Evolutionary conservation across 2,797 vertebrate species (phyloP).

Genomic region (Pagetopsis macropterus): DNA sequence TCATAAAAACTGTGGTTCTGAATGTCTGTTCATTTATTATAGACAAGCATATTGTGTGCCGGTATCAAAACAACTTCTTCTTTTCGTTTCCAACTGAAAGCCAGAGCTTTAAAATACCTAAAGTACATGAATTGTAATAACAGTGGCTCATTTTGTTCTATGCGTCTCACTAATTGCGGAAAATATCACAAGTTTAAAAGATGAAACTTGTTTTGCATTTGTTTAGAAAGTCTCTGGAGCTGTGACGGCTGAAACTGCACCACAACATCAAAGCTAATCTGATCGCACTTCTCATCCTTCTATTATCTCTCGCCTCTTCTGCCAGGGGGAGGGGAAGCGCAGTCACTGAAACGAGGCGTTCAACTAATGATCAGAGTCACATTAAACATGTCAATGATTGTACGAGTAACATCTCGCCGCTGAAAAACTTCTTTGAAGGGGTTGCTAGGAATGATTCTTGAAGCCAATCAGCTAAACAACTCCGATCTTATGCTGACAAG

Average conservation of each 20-base stretch:
- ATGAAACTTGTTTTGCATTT: slow-evolving; percentile 14
- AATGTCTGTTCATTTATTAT: slow-evolving; percentile 56
- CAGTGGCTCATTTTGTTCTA: slow-evolving; percentile 38
- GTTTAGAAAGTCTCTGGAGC: slow-evolving; percentile 27
- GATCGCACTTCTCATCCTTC: slow-evolving; percentile 45
- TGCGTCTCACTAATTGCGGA: slow-evolving; percentile 1
- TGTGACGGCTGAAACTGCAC: slow-evolving; percentile 51
- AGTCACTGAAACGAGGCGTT: slow-evolving; percentile 33
- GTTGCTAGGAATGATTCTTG: slow-evolving; percentile 15
- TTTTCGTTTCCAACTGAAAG: slow-evolving; percentile 23
- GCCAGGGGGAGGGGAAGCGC: slow-evolving; percentile 14
- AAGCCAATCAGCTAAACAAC: slow-evolving; percentile 24
- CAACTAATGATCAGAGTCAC: slow-evolving; percentile 48
- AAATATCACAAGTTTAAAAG: slow-evolving; percentile 20
- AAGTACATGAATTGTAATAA: slow-evolving; percentile 19
- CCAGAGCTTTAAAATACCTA: slow-evolving; percentile 9
- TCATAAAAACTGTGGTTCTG: no score
- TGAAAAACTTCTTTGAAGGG: slow-evolving; percentile 30
- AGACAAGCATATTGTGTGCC: slow-evolving; percentile 5
- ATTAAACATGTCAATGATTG: slow-evolving; percentile 45
- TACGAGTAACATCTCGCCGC: slow-evolving; percentile 21
- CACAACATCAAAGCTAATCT: slow-evolving; percentile 55
- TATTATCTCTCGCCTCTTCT: neutral
- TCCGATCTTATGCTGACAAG: slow-evolving; percentile 11
- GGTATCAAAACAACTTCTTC: slow-evolving; percentile 15